phyloP scores from a whole-genome alignment of 2,888 invertebrate species.

The Athalia cordata region DNA sequence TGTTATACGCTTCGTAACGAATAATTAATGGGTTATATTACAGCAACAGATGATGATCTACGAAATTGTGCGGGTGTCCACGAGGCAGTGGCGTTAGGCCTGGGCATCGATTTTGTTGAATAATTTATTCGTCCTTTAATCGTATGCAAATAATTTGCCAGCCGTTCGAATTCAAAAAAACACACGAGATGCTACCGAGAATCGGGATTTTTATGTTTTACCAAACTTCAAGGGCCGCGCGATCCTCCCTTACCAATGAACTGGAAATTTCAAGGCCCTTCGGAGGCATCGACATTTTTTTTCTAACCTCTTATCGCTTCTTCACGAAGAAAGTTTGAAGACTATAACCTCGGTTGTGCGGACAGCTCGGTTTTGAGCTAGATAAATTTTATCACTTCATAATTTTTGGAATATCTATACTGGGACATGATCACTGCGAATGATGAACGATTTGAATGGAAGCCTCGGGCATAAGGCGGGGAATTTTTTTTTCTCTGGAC shows the following conservation, averaged over 20 bases:
- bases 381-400: not conserved
- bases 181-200: not conserved
- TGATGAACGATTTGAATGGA: no score
- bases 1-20: constrained; percentile 30
- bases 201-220: not conserved
- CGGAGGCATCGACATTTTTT: not conserved
- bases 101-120: not conserved
- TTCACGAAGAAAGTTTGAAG: not conserved
- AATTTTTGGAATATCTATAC: constrained; percentile 2
- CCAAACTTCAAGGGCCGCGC: not conserved
- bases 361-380: not conserved
- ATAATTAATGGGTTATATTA: constrained; percentile 33
- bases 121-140: constrained; percentile 7
- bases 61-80: not conserved
- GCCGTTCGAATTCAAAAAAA: not conserved
- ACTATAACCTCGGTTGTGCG: no score
- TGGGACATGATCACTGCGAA: no score
- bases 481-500: no score
- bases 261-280: not conserved
- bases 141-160: not conserved
- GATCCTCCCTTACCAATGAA: not conserved
- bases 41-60: constrained; percentile 40
- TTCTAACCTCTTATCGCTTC: not conserved
- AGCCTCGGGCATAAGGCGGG: no score
- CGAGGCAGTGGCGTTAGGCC: not conserved